Evolutionary conservation across 2,113 vertebrate genomes (phyloP).

Genomic region (Mesoclemmys tuberculata): DNA sequence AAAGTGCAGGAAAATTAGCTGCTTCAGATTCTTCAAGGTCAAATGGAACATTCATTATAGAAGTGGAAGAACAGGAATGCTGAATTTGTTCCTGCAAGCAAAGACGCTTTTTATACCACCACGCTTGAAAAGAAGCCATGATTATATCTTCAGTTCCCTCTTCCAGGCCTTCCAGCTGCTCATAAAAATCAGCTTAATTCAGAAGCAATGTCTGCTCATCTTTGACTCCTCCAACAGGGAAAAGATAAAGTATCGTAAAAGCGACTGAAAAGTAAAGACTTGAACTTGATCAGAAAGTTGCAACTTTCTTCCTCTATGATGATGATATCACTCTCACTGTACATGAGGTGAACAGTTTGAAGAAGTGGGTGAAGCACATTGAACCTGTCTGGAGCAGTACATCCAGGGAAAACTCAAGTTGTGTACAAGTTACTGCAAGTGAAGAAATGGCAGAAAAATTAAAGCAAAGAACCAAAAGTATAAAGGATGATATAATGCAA

Average conservation of each 20-base stretch:
- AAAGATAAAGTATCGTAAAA: not conserved
- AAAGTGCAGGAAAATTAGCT: not conserved
- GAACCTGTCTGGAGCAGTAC: rapidly evolving
- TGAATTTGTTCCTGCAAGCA: not conserved
- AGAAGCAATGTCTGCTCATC: not conserved
- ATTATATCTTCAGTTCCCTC: not conserved
- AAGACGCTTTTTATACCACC: not conserved
- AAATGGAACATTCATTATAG: not conserved
- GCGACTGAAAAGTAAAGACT: not conserved
- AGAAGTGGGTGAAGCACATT: not conserved
- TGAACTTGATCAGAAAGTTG: not conserved
- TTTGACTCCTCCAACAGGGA: not conserved
- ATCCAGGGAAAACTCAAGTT: not conserved
- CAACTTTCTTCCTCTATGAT: not conserved
- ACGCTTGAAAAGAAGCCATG: not conserved
- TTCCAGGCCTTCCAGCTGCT: not conserved
- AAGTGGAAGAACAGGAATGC: not conserved
- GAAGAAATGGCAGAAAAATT: not conserved
- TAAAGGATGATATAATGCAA: not conserved
- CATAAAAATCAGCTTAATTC: not conserved
- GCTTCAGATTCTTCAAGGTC: constrained; percentile 8
- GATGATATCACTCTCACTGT: not conserved
- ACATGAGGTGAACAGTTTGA: not conserved
- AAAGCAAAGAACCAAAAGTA: not conserved
- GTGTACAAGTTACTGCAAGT: not conserved